phyloP scores from a whole-genome alignment of 2,888 invertebrate species.

The Synanthedon vespiformis region DNA sequence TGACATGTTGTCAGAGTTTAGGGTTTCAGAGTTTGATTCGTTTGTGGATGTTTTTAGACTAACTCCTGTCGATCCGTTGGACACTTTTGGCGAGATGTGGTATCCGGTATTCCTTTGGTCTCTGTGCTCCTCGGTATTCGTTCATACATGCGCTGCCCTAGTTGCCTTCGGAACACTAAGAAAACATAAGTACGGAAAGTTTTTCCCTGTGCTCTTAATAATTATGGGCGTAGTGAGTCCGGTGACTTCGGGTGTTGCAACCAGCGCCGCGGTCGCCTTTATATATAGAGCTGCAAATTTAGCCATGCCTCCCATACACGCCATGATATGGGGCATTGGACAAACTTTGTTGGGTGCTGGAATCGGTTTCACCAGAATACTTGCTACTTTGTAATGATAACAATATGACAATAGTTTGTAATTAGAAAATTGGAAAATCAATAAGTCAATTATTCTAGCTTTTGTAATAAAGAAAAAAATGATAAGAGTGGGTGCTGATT shows the following conservation, averaged over 20 bases:
- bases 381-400: constrained; percentile 84
- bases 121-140: constrained; percentile 91
- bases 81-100: constrained; percentile 93
- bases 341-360: constrained; percentile 91
- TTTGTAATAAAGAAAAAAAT: constrained; percentile 15
- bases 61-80: constrained; percentile 74
- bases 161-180: constrained; percentile 92
- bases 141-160: constrained; percentile 90
- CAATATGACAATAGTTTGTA: constrained; percentile 5
- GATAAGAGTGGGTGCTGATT: constrained; percentile 23
- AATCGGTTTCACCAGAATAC: constrained; percentile 91
- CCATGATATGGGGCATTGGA: constrained; percentile 94
- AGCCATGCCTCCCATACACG: constrained; percentile 91
- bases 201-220: constrained; percentile 88
- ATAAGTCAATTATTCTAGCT: constrained; percentile 41
- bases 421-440: constrained; percentile 10
- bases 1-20: constrained; percentile 70
- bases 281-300: constrained; percentile 92
- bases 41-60: constrained; percentile 77
- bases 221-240: constrained; percentile 92
- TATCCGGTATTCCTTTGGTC: constrained; percentile 97
- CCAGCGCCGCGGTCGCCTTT: constrained; percentile 93
- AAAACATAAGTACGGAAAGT: constrained; percentile 95
- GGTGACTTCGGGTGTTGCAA: constrained; percentile 86
- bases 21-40: constrained; percentile 74